A percentile compares a stretch with the other conserved stretches of the same genome.
Evolutionary conservation across 2,113 vertebrate genomes (phyloP).

Genomic region (Ramphastos sulfuratus): DNA sequence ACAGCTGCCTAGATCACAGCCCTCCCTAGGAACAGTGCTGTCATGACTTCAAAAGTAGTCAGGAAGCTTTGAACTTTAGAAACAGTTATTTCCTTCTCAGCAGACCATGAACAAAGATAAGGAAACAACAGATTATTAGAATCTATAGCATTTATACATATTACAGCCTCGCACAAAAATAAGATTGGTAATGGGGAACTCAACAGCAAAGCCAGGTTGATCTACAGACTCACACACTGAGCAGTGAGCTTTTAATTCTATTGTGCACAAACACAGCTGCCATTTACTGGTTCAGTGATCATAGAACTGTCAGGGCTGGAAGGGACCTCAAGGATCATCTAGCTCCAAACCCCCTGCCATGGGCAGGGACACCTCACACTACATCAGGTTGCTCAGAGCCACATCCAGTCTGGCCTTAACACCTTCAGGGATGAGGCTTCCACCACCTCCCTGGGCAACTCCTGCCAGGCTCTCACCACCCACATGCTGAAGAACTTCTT

Average conservation of each 20-base stretch:
- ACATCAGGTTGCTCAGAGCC: no score
- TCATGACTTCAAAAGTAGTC: conserved; percentile 61
- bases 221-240: neutral
- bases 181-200: neutral
- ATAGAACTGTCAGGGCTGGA: no score
- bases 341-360: no score
- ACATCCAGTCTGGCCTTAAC: no score
- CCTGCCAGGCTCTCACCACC: no score
- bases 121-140: conserved; percentile 35
- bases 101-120: conserved; percentile 28
- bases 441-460: no score
- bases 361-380: no score
- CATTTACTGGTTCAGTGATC: neutral
- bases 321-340: no score
- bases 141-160: neutral
- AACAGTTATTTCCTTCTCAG: conserved; percentile 30
- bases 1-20: conserved; percentile 40
- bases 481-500: no score
- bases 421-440: no score
- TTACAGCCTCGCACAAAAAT: neutral
- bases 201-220: neutral
- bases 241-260: neutral
- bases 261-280: neutral
- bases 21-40: conserved; percentile 11
- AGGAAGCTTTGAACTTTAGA: conserved; percentile 66